Evolutionary conservation across 2,888 invertebrate genomes (phyloP).

Genomic region (Chloromyia formosa): DNA sequence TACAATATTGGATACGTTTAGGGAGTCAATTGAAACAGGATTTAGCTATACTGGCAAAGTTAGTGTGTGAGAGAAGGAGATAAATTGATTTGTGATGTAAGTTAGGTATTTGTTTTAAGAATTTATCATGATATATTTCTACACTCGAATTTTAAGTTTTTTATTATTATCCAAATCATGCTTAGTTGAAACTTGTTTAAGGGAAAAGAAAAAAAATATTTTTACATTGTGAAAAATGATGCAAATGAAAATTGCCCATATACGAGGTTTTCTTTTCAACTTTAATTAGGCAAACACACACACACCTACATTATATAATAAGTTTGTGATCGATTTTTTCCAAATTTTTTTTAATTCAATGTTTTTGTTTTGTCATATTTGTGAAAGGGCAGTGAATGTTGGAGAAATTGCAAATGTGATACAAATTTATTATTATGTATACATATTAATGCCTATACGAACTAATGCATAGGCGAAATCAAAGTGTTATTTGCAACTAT

Average conservation of each 20-base stretch:
- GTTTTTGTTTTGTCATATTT: constrained; percentile 33
- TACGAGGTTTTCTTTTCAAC: neutral
- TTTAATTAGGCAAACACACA: neutral
- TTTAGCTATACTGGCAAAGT: constrained; percentile 20
- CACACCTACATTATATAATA: constrained; percentile 9
- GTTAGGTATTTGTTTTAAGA: constrained; percentile 26
- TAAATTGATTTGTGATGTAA: constrained; percentile 35
- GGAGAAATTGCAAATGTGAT: constrained; percentile 41
- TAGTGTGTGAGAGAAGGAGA: neutral
- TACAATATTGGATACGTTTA: too few species aligned
- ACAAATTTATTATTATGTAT: constrained; percentile 13
- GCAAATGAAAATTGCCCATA: neutral
- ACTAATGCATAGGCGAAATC: neutral
- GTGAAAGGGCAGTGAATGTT: constrained; percentile 11
- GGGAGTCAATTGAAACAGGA: too few species aligned
- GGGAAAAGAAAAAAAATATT: neutral
- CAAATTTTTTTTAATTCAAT: constrained; percentile 21
- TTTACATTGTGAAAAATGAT: neutral
- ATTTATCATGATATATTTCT: constrained; percentile 12
- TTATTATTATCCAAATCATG: neutral
- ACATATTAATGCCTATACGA: neutral
- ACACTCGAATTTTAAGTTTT: constrained; percentile 6
- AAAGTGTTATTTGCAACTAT: constrained; percentile 42
- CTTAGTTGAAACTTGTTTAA: neutral
- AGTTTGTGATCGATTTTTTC: constrained; percentile 42